Evolutionary conservation across 2,888 invertebrate species (phyloP), one percentile per base, ranked within the genome.

Genomic region (Nudaria mundana): DNA sequence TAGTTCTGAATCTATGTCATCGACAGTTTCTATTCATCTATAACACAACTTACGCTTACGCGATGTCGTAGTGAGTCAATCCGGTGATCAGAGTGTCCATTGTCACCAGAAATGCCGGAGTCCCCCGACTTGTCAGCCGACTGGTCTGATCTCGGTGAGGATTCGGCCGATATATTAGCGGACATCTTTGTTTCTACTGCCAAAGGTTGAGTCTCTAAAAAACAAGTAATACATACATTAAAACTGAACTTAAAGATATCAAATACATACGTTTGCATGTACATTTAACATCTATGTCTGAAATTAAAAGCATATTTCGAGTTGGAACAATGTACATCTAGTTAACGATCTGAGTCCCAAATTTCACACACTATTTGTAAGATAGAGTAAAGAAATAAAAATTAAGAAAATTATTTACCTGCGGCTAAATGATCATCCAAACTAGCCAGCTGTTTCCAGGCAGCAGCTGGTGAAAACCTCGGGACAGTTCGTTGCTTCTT

Each of bases 91-190:
- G 84, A 85, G 41, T 82, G 72, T 0, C 76, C 83, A 41, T 87
- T 84, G 48, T 95, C 95, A 0, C 94, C 95, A 0, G 95, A 95
- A 56, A 95, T 95, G 0, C 95, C 95, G 0, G 95, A 95, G 76
- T 96, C 95, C 0, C 94, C 95, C 1, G 94, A 95, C 71, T 95
- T 94, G 64, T 95, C 95, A 46, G 80, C 85, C 2, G 86, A 86
- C 53, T 83, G 81, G 3, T 85, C 86, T 58, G 91, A 69, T 66
- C 92, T 48, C 32, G 83, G 81, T 24, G 90, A 82, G 29, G 78
- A 76, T 66, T 79, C 84, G 16, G 80, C 76, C 18, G 79, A 69
- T 76, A 87, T 71, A 38, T 80, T 62, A 58, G 87, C 63, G 57
- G 90, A 54, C 80, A 91, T 72, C 86, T 90, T 69, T 70, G 90